Evolutionary conservation across 2,888 invertebrate genomes (phyloP).

Genomic region (Troglohyphantes excavatus): DNA sequence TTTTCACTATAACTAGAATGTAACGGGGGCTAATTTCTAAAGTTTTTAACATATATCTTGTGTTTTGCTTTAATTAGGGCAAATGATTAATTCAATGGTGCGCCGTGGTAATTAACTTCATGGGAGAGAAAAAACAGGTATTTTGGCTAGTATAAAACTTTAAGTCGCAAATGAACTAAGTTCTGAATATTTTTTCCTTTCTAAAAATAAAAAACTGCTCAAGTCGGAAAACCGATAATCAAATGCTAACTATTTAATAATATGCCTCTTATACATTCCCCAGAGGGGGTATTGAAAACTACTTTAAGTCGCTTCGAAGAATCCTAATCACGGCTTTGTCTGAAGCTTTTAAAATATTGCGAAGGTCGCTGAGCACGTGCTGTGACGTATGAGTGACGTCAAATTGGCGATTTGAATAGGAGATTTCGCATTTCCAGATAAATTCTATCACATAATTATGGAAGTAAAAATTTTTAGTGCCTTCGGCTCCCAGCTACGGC

Average conservation of each 20-base stretch:
- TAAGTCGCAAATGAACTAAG: no score
- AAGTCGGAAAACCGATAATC: background rate
- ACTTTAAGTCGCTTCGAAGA: background rate
- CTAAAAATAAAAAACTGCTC: no score
- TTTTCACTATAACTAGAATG: no score
- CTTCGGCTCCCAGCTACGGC: background rate
- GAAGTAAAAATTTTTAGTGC: conserved; percentile 22
- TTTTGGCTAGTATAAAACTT: no score
- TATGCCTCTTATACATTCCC: background rate
- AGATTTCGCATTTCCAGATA: background rate
- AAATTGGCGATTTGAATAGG: conserved; percentile 18
- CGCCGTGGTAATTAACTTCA: no score
- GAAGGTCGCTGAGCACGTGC: conserved; percentile 30
- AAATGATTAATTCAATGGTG: no score
- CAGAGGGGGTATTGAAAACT: background rate
- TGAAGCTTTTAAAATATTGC: conserved; percentile 17
- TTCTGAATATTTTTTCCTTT: no score
- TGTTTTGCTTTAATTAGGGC: no score
- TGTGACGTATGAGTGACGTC: conserved; percentile 45
- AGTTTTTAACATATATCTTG: no score
- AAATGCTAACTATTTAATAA: background rate
- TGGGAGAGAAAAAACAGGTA: no score
- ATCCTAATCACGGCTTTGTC: background rate
- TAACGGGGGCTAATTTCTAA: no score
- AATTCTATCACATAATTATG: conserved; percentile 28